Evolutionary conservation across 1,140 invertebrate genomes (phyloP).

Genomic region (Drosophila ananassae): DNA sequence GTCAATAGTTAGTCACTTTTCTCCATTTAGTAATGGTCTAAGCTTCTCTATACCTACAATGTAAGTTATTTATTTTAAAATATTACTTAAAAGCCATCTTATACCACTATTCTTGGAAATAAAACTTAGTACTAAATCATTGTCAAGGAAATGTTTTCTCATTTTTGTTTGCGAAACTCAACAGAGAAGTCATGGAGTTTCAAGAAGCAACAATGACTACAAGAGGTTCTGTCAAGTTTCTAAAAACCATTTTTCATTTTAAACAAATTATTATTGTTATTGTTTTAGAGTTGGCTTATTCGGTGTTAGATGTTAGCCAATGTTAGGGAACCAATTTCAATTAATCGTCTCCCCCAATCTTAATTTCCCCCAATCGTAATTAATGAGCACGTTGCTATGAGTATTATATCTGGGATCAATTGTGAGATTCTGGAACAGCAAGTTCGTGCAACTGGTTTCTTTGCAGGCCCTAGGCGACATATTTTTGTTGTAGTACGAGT

Average conservation of each 20-base stretch:
- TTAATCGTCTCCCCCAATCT: slow-evolving; percentile 13
- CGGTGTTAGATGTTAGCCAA: slow-evolving; percentile 8
- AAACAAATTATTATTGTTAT: neutral
- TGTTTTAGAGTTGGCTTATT: neutral
- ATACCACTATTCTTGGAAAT: neutral
- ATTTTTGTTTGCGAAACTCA: no score
- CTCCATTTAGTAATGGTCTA: neutral
- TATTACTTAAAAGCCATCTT: neutral
- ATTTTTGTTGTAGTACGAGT: neutral
- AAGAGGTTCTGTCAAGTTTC: neutral
- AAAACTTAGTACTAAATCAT: neutral
- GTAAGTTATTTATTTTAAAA: neutral
- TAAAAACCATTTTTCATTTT: neutral
- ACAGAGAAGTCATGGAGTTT: neutral
- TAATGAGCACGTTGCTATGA: neutral
- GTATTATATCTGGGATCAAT: neutral
- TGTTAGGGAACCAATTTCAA: slow-evolving; percentile 28
- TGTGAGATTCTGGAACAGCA: neutral
- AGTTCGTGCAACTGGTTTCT: slow-evolving; percentile 33
- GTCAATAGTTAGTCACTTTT: neutral
- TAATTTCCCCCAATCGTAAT: slow-evolving; percentile 1
- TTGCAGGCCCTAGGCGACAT: slow-evolving; percentile 14
- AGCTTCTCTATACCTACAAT: no score
- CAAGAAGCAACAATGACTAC: neutral
- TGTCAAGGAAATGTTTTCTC: neutral